Evolutionary conservation across 2,888 invertebrate genomes (phyloP), one percentile per base, ranked within the genome.

Genomic region (Taenaris catops): DNA sequence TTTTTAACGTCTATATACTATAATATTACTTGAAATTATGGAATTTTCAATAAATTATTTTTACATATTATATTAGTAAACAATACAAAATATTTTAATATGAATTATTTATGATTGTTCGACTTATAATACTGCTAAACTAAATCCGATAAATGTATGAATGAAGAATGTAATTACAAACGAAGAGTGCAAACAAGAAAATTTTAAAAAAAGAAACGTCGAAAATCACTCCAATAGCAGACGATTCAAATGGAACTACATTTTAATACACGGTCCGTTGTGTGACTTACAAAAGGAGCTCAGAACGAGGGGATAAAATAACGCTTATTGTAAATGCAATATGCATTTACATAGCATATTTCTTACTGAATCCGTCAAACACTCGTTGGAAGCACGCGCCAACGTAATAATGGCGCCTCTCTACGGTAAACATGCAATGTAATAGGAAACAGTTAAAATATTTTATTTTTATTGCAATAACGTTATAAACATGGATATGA

Each of bases 391-490:
- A 17, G 34, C 34, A 34, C 28, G 34, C 24, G 25, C 28, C 23
- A 28, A 16, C 8, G 24, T 26, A 14, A 37, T 31, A 37, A 37
- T 37, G 11, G 31, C 25, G 25, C 19, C 19, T 7, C 25, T 27
- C 17, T 19, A 35, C 29, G 25, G 23, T 21, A 29, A 29, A 39
- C 33, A 20, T 20, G 29, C 14, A 14, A 26, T 25, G 28, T 34
- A 25, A 33, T 16, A 20, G 21, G 11, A 8, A 16, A 32, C 17
- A 8, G 23, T n/a, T 6, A 25, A 14, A 5, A 25, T 10, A 16
- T 16, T 25, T 2, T 7, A 4, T 20, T 20, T 7, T 20, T 20
- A 7, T 8, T 8, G 75, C 73, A 74, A 14, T 3, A 14, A 14
- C 2, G 14, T 4, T 14, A 14, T 14, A 14, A 4, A 14, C 14